phyloP scores from a whole-genome alignment of 2,113 vertebrate species.

The Mirounga angustirostris region DNA sequence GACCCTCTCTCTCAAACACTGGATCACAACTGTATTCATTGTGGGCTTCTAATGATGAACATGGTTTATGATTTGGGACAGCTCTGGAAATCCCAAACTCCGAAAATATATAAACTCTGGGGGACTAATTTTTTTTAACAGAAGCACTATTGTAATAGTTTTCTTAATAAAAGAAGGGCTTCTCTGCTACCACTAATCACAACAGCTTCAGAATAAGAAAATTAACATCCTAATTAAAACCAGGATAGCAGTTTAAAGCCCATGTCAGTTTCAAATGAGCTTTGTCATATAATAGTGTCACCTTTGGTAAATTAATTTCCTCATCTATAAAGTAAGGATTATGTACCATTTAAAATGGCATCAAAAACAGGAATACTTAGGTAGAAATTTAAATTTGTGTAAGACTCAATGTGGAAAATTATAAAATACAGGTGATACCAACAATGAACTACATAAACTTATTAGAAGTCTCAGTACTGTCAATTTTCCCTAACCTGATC shows the following conservation, averaged over 20 bases:
- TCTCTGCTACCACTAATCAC: neutral
- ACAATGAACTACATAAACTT: neutral
- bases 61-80: constrained; percentile 23
- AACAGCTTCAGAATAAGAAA: constrained; percentile 32
- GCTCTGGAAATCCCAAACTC: neutral
- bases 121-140: neutral
- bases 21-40: neutral
- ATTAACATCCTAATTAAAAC: neutral
- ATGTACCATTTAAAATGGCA: neutral
- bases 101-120: neutral
- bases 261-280: neutral
- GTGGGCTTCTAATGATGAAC: neutral
- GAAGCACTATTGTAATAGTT: neutral
- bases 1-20: neutral
- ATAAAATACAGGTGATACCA: neutral
- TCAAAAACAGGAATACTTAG: neutral
- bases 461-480: neutral
- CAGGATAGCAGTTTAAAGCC: neutral
- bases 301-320: neutral
- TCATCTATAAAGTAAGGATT: neutral
- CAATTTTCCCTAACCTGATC: neutral
- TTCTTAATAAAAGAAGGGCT: neutral
- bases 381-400: neutral
- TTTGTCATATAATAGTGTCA: constrained; percentile 9
- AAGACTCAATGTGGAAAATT: neutral